phyloP scores from a whole-genome alignment of 2,113 vertebrate genomes.

The Pardalotus punctatus region DNA sequence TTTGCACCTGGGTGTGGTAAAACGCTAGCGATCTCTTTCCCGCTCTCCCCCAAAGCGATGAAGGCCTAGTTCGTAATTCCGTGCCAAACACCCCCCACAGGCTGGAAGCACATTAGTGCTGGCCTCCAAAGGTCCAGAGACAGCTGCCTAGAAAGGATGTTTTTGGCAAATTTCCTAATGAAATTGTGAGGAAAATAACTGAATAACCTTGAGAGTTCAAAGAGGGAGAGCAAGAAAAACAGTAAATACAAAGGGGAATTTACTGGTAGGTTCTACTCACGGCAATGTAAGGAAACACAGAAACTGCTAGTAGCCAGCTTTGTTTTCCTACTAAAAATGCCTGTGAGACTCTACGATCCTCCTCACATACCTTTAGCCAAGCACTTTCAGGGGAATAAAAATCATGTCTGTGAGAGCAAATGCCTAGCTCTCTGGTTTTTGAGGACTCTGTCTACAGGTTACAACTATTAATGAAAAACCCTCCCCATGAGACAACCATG shows the following conservation, averaged over 20 bases:
- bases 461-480: not conserved
- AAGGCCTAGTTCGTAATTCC: constrained; percentile 44
- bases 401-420: not conserved
- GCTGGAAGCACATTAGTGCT: constrained; percentile 65
- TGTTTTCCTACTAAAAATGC: not conserved
- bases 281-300: not conserved
- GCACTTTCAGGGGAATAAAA: constrained; percentile 19
- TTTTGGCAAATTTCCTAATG: constrained; percentile 79
- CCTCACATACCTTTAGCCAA: not conserved
- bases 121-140: constrained; percentile 74
- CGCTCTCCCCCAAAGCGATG: not conserved
- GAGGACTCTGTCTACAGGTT: not conserved
- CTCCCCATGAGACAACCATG: fast-evolving
- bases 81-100: constrained; percentile 59
- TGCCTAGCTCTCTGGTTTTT: not conserved
- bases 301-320: not conserved
- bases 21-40: not conserved
- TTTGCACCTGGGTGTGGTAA: constrained; percentile 19
- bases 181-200: constrained; percentile 74
- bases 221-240: constrained; percentile 65
- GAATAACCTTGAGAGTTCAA: constrained; percentile 76
- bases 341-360: fast-evolving
- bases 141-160: constrained; percentile 75
- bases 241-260: constrained; percentile 26
- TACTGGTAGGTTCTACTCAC: constrained; percentile 24